Conservation (phyloP, 1,140 invertebrate genomes). For the Drosophila mayri region DNA sequence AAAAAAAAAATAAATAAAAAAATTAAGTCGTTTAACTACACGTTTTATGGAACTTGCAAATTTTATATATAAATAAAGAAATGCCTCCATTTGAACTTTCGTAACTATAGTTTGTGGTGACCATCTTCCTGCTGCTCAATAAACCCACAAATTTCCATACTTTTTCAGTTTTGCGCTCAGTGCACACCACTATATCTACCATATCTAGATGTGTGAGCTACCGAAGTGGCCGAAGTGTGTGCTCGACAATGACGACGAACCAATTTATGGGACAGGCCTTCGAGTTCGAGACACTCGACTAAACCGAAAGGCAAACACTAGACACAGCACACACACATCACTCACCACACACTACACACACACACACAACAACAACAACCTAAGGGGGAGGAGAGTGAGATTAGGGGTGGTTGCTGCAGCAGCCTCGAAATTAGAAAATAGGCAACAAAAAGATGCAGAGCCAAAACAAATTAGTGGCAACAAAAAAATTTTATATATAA, state of each 20-base stretch:
- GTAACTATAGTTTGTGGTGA: neutral
- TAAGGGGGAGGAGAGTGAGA: neutral
- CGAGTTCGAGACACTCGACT: constrained; percentile 43
- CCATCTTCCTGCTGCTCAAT: neutral
- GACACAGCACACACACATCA: constrained; percentile 23
- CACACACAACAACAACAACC: constrained; percentile 9
- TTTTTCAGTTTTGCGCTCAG: neutral
- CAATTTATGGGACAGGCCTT: constrained; percentile 69
- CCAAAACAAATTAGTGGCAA: constrained; percentile 65
- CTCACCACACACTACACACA: constrained; percentile 15
- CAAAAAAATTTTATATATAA: constrained; percentile 15
- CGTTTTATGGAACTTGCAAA: no score
- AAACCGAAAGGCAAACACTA: constrained; percentile 66
- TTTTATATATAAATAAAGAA: no score
- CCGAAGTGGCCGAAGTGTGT: constrained; percentile 66
- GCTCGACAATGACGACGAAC: constrained; percentile 72
- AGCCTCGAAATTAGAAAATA: constrained; percentile 70
- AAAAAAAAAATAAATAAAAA: no score
- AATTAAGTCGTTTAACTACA: no score
- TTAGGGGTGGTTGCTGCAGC: constrained; percentile 25
- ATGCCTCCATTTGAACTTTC: neutral
- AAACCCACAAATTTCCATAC: no score
- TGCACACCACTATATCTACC: constrained; percentile 5
- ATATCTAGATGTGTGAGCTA: constrained; percentile 45
- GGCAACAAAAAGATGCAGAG: constrained; percentile 54